Conservation (phyloP, 1,140 invertebrate species). For the Trichonephila clavipes region DNA sequence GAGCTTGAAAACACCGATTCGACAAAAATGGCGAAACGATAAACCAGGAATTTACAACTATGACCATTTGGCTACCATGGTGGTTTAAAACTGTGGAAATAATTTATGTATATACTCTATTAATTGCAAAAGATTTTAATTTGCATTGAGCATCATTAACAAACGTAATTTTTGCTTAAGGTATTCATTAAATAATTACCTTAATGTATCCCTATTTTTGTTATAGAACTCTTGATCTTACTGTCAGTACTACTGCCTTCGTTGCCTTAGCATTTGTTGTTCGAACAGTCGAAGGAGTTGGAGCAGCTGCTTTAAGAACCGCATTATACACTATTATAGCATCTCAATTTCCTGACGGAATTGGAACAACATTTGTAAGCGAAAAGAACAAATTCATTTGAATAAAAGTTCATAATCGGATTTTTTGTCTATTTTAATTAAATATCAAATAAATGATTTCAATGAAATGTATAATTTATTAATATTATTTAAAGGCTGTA, state of each 20-base stretch:
- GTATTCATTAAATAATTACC: too few species aligned
- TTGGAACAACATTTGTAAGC: constrained; percentile 89
- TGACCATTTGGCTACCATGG: too few species aligned
- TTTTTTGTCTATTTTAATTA: too few species aligned
- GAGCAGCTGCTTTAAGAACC: constrained; percentile 94
- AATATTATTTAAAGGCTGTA: constrained; percentile 79
- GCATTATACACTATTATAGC: constrained; percentile 96
- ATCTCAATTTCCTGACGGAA: constrained; percentile 93
- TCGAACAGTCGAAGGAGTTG: constrained; percentile 93
- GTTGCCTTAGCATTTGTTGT: constrained; percentile 92
- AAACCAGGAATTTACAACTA: too few species aligned
- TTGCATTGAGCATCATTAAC: too few species aligned
- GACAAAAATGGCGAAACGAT: too few species aligned
- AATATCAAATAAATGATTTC: too few species aligned
- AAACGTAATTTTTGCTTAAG: too few species aligned
- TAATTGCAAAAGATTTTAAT: too few species aligned
- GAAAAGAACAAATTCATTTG: background rate
- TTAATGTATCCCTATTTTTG: constrained; percentile 27
- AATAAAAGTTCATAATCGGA: background rate
- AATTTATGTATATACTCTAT: too few species aligned
- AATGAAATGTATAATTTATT: background rate
- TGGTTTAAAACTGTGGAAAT: too few species aligned
- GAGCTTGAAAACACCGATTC: too few species aligned
- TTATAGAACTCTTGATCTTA: constrained; percentile 88
- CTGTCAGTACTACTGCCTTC: constrained; percentile 89